Evolutionary conservation across 1,140 invertebrate genomes (phyloP), one percentile per base, ranked within the genome.

Genomic region (Sycophaga agraensis): DNA sequence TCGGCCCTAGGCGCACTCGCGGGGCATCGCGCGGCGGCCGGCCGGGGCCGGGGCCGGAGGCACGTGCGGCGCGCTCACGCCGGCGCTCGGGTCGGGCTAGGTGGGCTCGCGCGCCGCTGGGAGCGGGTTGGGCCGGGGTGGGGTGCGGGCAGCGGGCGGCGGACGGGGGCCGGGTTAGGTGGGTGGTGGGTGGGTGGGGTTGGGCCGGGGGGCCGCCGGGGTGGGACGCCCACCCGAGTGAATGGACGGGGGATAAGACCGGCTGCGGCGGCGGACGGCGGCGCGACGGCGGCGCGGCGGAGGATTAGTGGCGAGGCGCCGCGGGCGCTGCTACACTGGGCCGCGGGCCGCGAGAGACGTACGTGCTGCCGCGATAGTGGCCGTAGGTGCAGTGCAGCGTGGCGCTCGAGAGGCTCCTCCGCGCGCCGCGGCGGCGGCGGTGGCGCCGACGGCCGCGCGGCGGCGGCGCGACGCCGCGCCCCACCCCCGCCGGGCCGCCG

Each of bases 341-440:
- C n/a, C 12, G 45, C 28, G n/a, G n/a, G 48, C 48, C 6, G 4
- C 37, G 46, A 24, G 16, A n/a, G 34, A 37, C 22, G 59, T 61
- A 67, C 69, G 68, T 70, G 69, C 67, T 69, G 57, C 67, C 65
- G 49, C 67, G 72, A 68, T 70, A 73, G 71, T 70, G 58, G 68
- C 65, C 70, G 68, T 70, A 40, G 66, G 59, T 74, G 65, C 68
- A 70, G 68, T 68, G 70, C 66, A 65, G 66, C 59, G 66, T 64
- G 62, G 57, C 40, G 54, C 51, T 43, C 50, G 50, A 58, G 56
- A 58, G 60, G 64, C 45, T 61, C 59, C 58, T 54, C 42, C 56
- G 26, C 21, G 56, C 57, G 65, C 50, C 28, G 28, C 4, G 5
- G 40, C 53, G 64, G 11, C 28, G n/a, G n/a, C n/a, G n/a, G n/a